phyloP scores from a whole-genome alignment of 2,888 invertebrate genomes.

The Lycophotia porphyrea region DNA sequence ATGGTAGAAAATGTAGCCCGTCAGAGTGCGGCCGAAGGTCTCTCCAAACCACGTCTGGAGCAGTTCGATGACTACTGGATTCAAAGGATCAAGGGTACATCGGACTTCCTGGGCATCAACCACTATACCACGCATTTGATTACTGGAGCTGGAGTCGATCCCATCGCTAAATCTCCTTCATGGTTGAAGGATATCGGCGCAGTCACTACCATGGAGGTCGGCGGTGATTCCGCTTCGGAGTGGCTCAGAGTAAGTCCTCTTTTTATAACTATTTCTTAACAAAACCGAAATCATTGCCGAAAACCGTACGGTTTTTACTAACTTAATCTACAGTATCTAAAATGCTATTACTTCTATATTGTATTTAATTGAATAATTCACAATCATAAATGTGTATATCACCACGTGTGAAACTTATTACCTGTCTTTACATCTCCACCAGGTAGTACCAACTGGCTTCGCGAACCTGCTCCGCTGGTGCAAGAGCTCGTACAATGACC shows the following conservation, averaged over 20 bases:
- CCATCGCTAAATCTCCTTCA: slow-evolving; percentile 84
- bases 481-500: slow-evolving; percentile 89
- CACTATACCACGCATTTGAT: slow-evolving; percentile 88
- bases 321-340: background rate
- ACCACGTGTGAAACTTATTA: background rate
- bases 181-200: slow-evolving; percentile 89
- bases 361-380: background rate
- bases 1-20: slow-evolving; percentile 86
- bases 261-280: background rate
- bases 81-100: slow-evolving; percentile 86
- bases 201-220: slow-evolving; percentile 84
- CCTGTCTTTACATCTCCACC: slow-evolving; percentile 28
- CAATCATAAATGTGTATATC: background rate
- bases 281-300: background rate
- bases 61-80: slow-evolving; percentile 87
- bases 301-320: background rate
- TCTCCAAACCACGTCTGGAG: slow-evolving; percentile 82
- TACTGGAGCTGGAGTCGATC: slow-evolving; percentile 84
- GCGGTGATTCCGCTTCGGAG: slow-evolving; percentile 86
- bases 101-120: slow-evolving; percentile 88
- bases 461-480: slow-evolving; percentile 91
- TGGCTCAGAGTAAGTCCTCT: slow-evolving; percentile 83
- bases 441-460: slow-evolving; percentile 91
- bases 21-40: slow-evolving; percentile 84
- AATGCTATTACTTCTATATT: background rate